A percentile compares a stretch with the other conserved stretches of the same genome.
These are phyloP conservation scores for Xestoiulus laeticollis DNA, from an alignment of 2,888 invertebrate species.

Conservation along the genomic window DNA sequence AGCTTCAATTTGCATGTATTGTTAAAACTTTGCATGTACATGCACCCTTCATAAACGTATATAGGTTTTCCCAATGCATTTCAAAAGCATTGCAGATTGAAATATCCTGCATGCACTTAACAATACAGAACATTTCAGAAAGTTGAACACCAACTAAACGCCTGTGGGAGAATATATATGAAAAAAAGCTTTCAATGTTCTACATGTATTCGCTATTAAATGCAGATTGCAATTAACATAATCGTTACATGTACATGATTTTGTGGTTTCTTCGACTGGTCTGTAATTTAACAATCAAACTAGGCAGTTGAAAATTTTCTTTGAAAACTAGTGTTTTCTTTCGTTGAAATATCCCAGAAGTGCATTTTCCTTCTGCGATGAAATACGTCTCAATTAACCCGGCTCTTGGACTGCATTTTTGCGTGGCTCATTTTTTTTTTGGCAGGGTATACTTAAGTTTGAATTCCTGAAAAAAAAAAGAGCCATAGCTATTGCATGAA, in stretches of 20 bases:
- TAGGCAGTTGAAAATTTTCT: not conserved
- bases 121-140: too few relatives aligned
- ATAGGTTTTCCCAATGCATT: too few relatives aligned
- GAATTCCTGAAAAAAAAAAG: not conserved
- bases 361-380: not conserved
- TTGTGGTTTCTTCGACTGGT: not conserved
- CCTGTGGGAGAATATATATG: too few relatives aligned
- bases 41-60: too few relatives aligned
- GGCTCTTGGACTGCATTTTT: constrained; percentile 8
- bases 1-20: too few relatives aligned
- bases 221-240: not conserved
- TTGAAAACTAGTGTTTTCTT: not conserved
- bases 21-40: too few relatives aligned
- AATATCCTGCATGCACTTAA: too few relatives aligned
- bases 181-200: too few relatives aligned
- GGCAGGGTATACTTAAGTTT: constrained; percentile 3
- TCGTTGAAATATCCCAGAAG: not conserved
- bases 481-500: not conserved
- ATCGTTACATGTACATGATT: not conserved
- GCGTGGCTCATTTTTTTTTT: not conserved
- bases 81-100: too few relatives aligned
- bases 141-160: not conserved
- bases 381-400: constrained; percentile 34
- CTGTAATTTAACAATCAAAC: not conserved
- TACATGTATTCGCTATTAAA: too few relatives aligned